Evolutionary conservation across 2,888 invertebrate genomes (phyloP).

Genomic region (Bugula neritina): DNA sequence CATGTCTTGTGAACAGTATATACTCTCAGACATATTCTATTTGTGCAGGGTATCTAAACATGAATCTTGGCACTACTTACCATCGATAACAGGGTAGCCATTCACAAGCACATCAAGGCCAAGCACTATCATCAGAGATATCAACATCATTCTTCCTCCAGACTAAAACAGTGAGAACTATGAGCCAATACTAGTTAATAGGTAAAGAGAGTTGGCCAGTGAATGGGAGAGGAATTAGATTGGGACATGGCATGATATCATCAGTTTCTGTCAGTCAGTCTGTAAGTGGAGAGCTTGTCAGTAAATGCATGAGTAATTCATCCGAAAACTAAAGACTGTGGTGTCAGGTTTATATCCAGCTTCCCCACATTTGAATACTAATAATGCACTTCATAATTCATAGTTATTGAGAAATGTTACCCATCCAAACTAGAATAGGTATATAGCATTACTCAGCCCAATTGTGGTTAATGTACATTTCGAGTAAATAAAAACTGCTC

Average conservation of each 20-base stretch:
- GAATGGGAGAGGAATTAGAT: too few relatives aligned
- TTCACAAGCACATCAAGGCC: neutral
- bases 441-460: neutral
- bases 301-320: neutral
- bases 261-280: neutral
- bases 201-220: neutral
- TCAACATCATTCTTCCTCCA: neutral
- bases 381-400: too few relatives aligned
- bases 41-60: too few relatives aligned
- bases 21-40: too few relatives aligned
- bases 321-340: too few relatives aligned
- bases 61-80: too few relatives aligned
- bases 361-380: too few relatives aligned
- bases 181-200: neutral
- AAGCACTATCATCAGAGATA: neutral
- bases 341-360: too few relatives aligned
- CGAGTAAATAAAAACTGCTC: neutral
- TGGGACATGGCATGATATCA: neutral
- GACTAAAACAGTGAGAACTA: neutral
- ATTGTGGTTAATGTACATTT: neutral
- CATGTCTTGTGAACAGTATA: too few relatives aligned
- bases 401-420: too few relatives aligned
- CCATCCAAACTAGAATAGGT: too few relatives aligned
- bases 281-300: neutral
- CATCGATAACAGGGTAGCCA: neutral